These are phyloP conservation scores for Sinotaia quadrata DNA, from an alignment of 2,888 invertebrate species.

Conservation along the genomic window DNA sequence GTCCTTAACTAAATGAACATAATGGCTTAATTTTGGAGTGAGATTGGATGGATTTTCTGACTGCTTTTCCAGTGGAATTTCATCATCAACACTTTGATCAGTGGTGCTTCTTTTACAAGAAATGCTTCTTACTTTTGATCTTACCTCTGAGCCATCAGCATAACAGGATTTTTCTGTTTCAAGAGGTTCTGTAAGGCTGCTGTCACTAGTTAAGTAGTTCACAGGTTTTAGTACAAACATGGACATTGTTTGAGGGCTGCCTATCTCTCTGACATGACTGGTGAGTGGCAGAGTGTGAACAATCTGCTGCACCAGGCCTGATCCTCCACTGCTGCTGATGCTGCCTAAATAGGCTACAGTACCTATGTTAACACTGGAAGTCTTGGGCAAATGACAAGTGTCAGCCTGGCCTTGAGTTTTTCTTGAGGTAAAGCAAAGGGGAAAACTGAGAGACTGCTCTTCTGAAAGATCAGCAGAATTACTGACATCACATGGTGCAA, in stretches of 20 bases:
- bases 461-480: no score
- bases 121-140: neutral
- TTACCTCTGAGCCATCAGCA: neutral
- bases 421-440: no score
- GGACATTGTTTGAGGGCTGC: neutral
- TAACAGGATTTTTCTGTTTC: neutral
- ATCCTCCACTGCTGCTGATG: neutral
- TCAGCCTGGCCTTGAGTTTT: no score
- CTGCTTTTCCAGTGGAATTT: neutral
- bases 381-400: conserved; percentile 3
- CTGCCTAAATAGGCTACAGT: conserved; percentile 28
- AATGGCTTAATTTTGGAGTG: no score
- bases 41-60: no score
- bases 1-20: no score
- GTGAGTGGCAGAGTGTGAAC: conserved; percentile 18
- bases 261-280: conserved; percentile 15
- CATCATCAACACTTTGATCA: conserved; percentile 11
- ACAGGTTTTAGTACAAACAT: conserved; percentile 9
- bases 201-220: no score
- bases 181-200: no score
- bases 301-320: conserved; percentile 21
- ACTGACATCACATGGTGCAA: no score
- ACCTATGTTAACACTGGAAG: conserved; percentile 15
- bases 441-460: no score
- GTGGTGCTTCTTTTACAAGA: neutral